Evolutionary conservation across 2,888 invertebrate genomes (phyloP), one percentile per base, ranked within the genome.

Genomic region (Andrena bucephala): DNA sequence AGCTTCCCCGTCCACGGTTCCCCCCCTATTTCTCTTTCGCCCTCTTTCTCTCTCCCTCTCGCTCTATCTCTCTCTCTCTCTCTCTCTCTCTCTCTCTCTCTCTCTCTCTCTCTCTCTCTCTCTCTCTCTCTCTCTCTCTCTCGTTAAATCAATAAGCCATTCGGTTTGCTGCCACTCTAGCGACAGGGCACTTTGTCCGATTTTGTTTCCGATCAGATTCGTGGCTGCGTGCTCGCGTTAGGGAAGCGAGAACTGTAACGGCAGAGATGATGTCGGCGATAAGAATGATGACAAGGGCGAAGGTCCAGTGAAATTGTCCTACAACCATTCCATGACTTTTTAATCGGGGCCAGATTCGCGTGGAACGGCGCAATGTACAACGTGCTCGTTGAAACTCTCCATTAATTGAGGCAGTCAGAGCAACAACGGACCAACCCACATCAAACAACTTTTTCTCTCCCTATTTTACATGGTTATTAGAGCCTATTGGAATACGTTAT

Each of bases 101-200:
- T 88, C 86, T 89, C 62, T 60, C 73, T 57, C 76, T 68, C 62
- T 60, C 62, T 52, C 77, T 87, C 86, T 89, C 85, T 10, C 10
- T 36, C 59, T 42, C 63, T 76, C 63, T 67, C 57, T 57, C 57
- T 77, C 76, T 63, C 60, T 85, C 85, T 85, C 78, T 88, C 86
- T 89, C 87, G 80, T 77, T 76, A 88, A 89, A 89, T 89, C 87
- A 89, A 89, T 89, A 90, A 88, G 83, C 85, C 81, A 86, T 89
- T 86, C 82, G 76, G 79, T 80, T 76, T 85, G 86, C 76, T 84
- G 77, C 77, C 72, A 77, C 79, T 74, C 73, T 77, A 80, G 82
- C 83, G 70, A 68, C 76, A 79, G 75, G 79, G 71, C 83, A 82
- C 70, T 83, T 83, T 83, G 83, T 59, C 77, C 83, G 82, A 84